Evolutionary conservation across 2,888 invertebrate species (phyloP), one percentile per base, ranked within the genome.

Genomic region (Nycteola revayana): DNA sequence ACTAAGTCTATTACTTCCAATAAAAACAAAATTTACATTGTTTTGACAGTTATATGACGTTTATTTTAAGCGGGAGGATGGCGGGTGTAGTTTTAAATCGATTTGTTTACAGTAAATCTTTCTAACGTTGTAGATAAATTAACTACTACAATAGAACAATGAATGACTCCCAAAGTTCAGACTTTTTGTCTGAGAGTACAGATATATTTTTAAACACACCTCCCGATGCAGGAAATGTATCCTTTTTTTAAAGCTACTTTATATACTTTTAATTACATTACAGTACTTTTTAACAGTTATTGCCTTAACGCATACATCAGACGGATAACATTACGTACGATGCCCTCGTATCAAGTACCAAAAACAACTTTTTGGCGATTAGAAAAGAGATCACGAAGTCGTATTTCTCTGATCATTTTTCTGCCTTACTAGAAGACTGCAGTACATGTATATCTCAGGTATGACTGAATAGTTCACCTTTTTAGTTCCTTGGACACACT

Each of bases 111-210:
- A n/a, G n/a, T n/a, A n/a, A n/a, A n/a, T n/a, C n/a, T n/a, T n/a
- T n/a, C n/a, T n/a, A n/a, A n/a, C n/a, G n/a, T n/a, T n/a, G n/a
- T n/a, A n/a, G n/a, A n/a, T n/a, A n/a, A n/a, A n/a, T n/a, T n/a
- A n/a, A n/a, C n/a, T n/a, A n/a, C n/a, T n/a, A n/a, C n/a, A n/a
- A n/a, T n/a, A n/a, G n/a, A n/a, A n/a, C n/a, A n/a, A 81, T 81
- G 81, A 66, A 81, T 41, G 57, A 76, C 45, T 81, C 82, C 7
- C 75, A 75, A 35, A 76, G 67, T 45, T 79, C 77, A 0, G 74
- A 77, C 33, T 60, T 71, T 30, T 67, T 76, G 31, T 68, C 70
- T 1, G 66, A 70, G 36, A 62, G 49, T 17, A 53, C 53, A 7
- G 60, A 61, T 28, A 42, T 49, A 30, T 55, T 57, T 33, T 45